A percentile compares a stretch with the other conserved stretches of the same genome.
phyloP scores from a whole-genome alignment of 2,888 invertebrate species.

The Lasiommata megera region DNA sequence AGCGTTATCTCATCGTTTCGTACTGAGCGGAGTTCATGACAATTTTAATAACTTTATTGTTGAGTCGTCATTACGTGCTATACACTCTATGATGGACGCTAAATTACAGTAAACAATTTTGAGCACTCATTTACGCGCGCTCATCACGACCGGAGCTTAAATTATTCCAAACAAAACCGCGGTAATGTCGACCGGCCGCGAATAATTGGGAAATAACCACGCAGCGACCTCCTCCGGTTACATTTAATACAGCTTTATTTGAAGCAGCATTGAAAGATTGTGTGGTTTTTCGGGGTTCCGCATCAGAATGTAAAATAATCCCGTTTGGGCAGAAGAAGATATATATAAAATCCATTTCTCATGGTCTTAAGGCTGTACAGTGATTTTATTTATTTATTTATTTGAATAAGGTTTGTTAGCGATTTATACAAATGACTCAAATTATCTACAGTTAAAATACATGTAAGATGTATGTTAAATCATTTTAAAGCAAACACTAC shows the following conservation, averaged over 20 bases:
- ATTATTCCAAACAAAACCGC: slow-evolving; percentile 71
- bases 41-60: slow-evolving; percentile 69
- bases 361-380: too few relatives aligned
- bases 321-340: too few relatives aligned
- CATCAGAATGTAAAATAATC: too few relatives aligned
- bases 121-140: slow-evolving; percentile 67
- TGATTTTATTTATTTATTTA: too few relatives aligned
- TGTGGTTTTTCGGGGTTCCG: slow-evolving; percentile 24
- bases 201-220: slow-evolving; percentile 76
- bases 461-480: too few relatives aligned
- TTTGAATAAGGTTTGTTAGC: too few relatives aligned
- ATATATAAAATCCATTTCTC: too few relatives aligned
- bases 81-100: slow-evolving; percentile 62
- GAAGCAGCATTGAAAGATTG: slow-evolving; percentile 51
- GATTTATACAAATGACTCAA: too few relatives aligned
- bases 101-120: slow-evolving; percentile 78
- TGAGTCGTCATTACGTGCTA: slow-evolving; percentile 62
- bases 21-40: slow-evolving; percentile 48
- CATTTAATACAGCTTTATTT: slow-evolving; percentile 70
- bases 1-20: slow-evolving; percentile 41
- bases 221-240: slow-evolving; percentile 61
- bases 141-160: slow-evolving; percentile 69
- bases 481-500: too few relatives aligned
- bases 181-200: slow-evolving; percentile 72
- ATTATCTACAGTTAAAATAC: too few relatives aligned